Evolutionary conservation across 2,113 vertebrate species (phyloP), one percentile per base, ranked within the genome.

Genomic region (Triplophysa siluroides): DNA sequence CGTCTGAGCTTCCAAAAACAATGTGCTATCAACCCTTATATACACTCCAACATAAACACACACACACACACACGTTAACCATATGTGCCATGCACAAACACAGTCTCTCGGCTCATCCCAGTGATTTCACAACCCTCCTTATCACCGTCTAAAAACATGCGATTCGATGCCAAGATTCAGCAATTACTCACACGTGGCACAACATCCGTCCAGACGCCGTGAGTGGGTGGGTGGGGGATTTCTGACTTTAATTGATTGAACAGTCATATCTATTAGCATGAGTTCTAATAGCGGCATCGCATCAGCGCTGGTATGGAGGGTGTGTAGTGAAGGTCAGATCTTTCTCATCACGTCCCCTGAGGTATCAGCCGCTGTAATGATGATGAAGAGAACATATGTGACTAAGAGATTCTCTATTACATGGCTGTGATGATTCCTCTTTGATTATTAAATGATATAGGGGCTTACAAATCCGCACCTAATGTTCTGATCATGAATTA

Each of bases 1-100:
- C 3, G 47, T 79, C 60, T 79, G 62, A 47, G 70, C 68, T 63
- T 24, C 33, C 83, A 60, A 81, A 84, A 78, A 86, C 85, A 76
- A 18, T 81, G 47, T 26, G 18, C 23, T 67, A 18, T 76, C 54
- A 14, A 21, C 73, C 45, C 41, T 69, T 24, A 68, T 43, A 79
- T 12, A 76, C 72, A 81, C 64, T 54, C 24, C 47, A 79, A 67
- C 69, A 76, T 77, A 66, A 76, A 82, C 77, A 79, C 63, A 70
- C 45, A 52, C 3, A 26, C 43, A 56, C 26, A 65, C 63, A 50
- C 72, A 73, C 56, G 52, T 3, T 29, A 10, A 41, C 77, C 54
- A 58, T 60, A 61, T 83, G 70, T 47, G 62, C 18, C 52, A 69
- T 13, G 38, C 47, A 24, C 10, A 64, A 29, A 65, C 41, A 61